Base-by-base conservation (phyloP, 1,140 invertebrate genomes). In the Phortica variegata region DNA sequence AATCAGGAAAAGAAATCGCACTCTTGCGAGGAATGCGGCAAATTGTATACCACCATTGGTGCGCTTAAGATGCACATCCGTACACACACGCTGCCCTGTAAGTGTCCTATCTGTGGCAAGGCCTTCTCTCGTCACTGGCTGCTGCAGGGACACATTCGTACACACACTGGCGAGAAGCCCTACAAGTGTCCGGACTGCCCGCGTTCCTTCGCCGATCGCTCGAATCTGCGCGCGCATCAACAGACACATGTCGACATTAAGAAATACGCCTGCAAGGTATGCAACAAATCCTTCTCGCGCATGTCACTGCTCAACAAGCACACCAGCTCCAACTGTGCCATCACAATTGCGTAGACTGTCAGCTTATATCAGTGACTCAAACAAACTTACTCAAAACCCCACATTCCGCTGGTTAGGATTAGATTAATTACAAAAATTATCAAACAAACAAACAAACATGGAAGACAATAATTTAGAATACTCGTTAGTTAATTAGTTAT, bases 111-210 rank as follows among this genome's bases (percentile, higher is more conserved):
- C 18, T 98, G 95, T 74, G 95, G 95, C 1, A 98, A 98, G 76
- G 93, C 95, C 2, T 98, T 98, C 79, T 96, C 92, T 1, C 80
- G 95, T 26, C 95, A 95, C 0, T 98, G 95, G 95, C 78, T 98
- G 26, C 83, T 98, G 3, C 94, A 97, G 77, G 92, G 93, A 1
- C 93, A 96, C 78, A 93, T 95, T 58, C 81, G 93, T 20, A 95
- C 93, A 0, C 93, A 96, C 75, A 85, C 83, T 0, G 85, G 84
- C 0, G 85, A 98, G 77, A 98, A 98, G 68, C 95, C 96, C 0
- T 99, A 97, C 82, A 87, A 90, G 33, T 99, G 95, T 77, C 85
- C 87, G 15, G 91, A 95, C 65, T 98, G 96, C 76, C 88, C 90
- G 43, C 84, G 95, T 9, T 94, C 95, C 2, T 99, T 98, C 77